A percentile compares a stretch with the other conserved stretches of the same genome.
phyloP scores from a whole-genome alignment of 2,888 invertebrate species.

The Scaeva pyrastri region DNA sequence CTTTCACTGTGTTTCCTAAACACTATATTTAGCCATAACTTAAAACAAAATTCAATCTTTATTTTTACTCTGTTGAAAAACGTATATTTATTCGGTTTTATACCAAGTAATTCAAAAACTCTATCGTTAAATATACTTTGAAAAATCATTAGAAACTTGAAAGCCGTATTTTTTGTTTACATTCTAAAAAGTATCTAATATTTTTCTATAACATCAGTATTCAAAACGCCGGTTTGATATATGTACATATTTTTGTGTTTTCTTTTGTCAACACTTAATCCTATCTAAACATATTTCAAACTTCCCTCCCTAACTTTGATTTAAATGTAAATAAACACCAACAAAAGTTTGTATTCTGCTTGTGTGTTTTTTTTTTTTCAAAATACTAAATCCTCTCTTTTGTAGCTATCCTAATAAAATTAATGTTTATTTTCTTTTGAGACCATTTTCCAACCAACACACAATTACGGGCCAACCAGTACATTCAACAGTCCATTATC shows the following conservation, averaged over 20 bases:
- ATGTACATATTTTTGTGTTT: neutral
- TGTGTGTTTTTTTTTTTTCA: neutral
- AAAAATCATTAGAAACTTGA: too few relatives aligned
- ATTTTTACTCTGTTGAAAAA: too few relatives aligned
- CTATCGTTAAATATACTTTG: too few relatives aligned
- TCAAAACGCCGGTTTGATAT: neutral
- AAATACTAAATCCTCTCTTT: neutral
- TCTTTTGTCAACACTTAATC: neutral
- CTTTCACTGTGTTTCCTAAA: too few relatives aligned
- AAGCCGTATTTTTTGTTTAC: too few relatives aligned
- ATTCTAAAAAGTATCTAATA: too few relatives aligned
- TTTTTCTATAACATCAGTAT: neutral
- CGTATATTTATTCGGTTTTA: too few relatives aligned
- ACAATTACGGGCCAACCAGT: neutral
- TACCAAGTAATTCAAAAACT: too few relatives aligned
- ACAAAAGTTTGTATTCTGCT: neutral
- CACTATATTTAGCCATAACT: too few relatives aligned
- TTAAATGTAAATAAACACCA: slow-evolving; percentile 5
- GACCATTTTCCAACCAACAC: neutral
- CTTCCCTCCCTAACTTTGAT: neutral
- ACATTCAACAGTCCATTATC: neutral
- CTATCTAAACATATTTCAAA: neutral
- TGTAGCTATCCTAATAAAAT: neutral
- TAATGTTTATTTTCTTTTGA: slow-evolving; percentile 14
- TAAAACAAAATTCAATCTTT: too few relatives aligned